A percentile compares a stretch with the other conserved stretches of the same genome.
These are phyloP conservation scores for Zalophus californianus DNA, from an alignment of 2,797 vertebrate genomes.

Conservation along the genomic window DNA sequence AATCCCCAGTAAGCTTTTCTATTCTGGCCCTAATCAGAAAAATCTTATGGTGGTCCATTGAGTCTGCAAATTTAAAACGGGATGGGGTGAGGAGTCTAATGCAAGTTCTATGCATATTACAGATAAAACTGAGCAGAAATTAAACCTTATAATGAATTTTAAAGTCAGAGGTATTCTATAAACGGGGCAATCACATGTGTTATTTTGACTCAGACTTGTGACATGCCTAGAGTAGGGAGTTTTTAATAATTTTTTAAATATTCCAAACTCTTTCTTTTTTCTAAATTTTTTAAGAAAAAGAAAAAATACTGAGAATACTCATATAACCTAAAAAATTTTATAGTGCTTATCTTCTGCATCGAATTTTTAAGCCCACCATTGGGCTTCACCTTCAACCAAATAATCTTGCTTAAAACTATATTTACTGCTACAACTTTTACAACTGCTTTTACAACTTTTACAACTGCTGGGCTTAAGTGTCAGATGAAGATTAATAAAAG, in stretches of 20 bases:
- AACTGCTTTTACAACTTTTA: constrained; percentile 12
- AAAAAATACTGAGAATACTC: constrained; percentile 5
- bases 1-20: constrained; percentile 38
- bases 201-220: background rate
- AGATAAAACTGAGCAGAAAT: constrained; percentile 2
- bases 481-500: constrained; percentile 45
- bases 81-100: background rate
- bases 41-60: background rate
- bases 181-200: background rate
- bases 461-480: constrained; percentile 9
- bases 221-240: background rate
- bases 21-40: background rate
- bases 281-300: constrained; percentile 18
- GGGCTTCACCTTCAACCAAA: constrained; percentile 39
- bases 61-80: background rate
- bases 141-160: background rate
- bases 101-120: background rate
- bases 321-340: constrained; percentile 8
- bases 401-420: constrained; percentile 36
- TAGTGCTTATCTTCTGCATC: background rate
- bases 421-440: constrained; percentile 36
- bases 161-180: background rate
- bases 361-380: constrained; percentile 28
- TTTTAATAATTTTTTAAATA: constrained; percentile 31
- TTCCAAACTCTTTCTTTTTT: background rate